Percentiles rank a stretch among this genome's conserved stretches.
Conservation (phyloP, 2,888 invertebrate genomes). For the Eristalinus aeneus region DNA sequence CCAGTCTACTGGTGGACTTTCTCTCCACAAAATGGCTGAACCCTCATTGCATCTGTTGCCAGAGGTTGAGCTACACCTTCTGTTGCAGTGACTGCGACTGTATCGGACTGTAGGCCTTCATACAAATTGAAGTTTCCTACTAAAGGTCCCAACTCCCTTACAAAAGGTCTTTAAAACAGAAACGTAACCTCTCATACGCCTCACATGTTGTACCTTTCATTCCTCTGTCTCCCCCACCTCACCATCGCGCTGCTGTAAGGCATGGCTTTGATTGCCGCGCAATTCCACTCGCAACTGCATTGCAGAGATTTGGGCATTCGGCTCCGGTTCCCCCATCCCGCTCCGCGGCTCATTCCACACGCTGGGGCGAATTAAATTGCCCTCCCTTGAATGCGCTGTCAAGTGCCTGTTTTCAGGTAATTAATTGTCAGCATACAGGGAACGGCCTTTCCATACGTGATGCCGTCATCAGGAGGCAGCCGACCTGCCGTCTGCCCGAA, state of each 20-base stretch:
- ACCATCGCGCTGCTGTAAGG: neutral
- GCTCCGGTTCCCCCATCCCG: neutral
- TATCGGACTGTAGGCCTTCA: no score
- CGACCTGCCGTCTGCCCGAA: neutral
- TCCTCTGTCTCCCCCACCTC: neutral
- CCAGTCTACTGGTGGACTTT: no score
- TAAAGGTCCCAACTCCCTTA: neutral
- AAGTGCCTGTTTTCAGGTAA: conserved; percentile 68
- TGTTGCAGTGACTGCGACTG: no score
- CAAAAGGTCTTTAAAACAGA: neutral
- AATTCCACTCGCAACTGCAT: conserved; percentile 43
- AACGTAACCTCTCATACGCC: neutral
- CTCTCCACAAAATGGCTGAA: no score
- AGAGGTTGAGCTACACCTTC: no score
- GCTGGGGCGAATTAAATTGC: conserved; percentile 45
- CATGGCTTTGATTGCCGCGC: conserved; percentile 21
- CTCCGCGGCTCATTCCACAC: conserved; percentile 2
- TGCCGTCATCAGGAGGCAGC: no score
- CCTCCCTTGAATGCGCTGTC: conserved; percentile 60
- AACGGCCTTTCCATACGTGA: neutral
- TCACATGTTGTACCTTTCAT: neutral
- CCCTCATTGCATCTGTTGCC: no score
- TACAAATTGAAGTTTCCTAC: no score
- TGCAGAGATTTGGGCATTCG: conserved; percentile 32
- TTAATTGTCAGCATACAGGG: conserved; percentile 66